Conservation (phyloP, 2,888 invertebrate genomes). For the Athalia circularis region DNA sequence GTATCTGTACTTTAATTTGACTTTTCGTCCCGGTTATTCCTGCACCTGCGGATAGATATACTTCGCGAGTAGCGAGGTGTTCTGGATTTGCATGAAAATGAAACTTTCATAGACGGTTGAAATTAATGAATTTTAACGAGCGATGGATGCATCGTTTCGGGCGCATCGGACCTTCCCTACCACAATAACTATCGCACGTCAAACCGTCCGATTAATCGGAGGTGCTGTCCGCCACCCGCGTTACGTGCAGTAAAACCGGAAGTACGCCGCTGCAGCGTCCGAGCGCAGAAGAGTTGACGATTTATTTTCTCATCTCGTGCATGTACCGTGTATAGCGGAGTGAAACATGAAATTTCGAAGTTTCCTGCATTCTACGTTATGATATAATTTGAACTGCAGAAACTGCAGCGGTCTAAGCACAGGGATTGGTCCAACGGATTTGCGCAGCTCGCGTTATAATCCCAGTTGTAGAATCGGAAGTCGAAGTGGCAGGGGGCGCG, state of each 20-base stretch:
- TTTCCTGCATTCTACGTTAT: too few species aligned
- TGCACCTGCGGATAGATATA: too few species aligned
- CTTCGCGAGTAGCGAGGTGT: neutral
- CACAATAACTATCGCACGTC: neutral
- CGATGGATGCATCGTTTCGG: constrained; percentile 46
- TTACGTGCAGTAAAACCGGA: too few species aligned
- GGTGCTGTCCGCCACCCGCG: neutral
- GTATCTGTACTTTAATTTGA: constrained; percentile 36
- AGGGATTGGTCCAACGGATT: too few species aligned
- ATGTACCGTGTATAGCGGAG: too few species aligned
- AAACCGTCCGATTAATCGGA: constrained; percentile 20
- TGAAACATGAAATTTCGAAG: too few species aligned
- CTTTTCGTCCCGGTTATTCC: constrained; percentile 35
- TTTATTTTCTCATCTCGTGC: too few species aligned
- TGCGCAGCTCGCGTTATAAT: too few species aligned
- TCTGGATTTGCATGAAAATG: constrained; percentile 71
- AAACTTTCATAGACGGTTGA: constrained; percentile 69
- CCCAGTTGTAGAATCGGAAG: neutral
- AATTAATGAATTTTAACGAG: constrained; percentile 74
- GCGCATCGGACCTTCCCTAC: neutral
- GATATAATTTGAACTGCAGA: too few species aligned
- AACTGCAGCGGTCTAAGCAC: too few species aligned
- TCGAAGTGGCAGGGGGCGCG: constrained; percentile 50
- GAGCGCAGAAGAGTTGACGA: too few species aligned
- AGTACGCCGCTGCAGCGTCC: too few species aligned